Evolutionary conservation across 2,113 vertebrate genomes (phyloP), one percentile per base, ranked within the genome.

Genomic region (Procavia capensis): DNA sequence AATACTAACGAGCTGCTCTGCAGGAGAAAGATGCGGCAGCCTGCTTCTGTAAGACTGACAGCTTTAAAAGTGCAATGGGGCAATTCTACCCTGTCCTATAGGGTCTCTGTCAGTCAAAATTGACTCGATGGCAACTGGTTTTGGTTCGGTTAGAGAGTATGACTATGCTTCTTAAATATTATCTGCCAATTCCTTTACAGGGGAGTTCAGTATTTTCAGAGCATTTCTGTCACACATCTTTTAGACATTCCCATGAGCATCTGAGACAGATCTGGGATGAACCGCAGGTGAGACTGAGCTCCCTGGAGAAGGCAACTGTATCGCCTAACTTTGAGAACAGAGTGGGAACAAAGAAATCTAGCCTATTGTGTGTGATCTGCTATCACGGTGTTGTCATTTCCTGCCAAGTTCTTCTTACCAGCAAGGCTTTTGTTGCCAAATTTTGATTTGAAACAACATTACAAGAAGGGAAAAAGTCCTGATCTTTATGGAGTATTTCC

Each of bases 401-500:
- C 93, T 85, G 57, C 74, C 29, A 24, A 0, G 0, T 45, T 75
- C 57, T 80, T 63, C 91, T 95, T 95, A 88, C 81, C 95, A 85
- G 50, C 88, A 88, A 50, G 6, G 43, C 7, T 45, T 88, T 50
- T 57, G 31, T 59, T 95, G 91, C 89, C 93, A 92, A 95, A 78
- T 95, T 95, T 96, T 90, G 90, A 24, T 88, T 89, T 0, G 2
- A 96, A 97, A 94, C 75, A 95, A 36, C 50, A 78, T 88, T 66
- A 81, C 57, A 90, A 45, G 63, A 41, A 50, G 43, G 41, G 6
- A n/a, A 82, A 74, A 88, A 76, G 34, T 79, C 86, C 83, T 84
- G 87, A 94, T 61, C 76, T 93, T 96, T 93, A 91, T 97, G 93
- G 88, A 96, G 64, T 81, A 93, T 97, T 98, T 98, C 96, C 97